Percentiles rank a stretch among this genome's conserved stretches.
phyloP scores from a whole-genome alignment of 2,888 invertebrate genomes.

The Andrena bucephala region DNA sequence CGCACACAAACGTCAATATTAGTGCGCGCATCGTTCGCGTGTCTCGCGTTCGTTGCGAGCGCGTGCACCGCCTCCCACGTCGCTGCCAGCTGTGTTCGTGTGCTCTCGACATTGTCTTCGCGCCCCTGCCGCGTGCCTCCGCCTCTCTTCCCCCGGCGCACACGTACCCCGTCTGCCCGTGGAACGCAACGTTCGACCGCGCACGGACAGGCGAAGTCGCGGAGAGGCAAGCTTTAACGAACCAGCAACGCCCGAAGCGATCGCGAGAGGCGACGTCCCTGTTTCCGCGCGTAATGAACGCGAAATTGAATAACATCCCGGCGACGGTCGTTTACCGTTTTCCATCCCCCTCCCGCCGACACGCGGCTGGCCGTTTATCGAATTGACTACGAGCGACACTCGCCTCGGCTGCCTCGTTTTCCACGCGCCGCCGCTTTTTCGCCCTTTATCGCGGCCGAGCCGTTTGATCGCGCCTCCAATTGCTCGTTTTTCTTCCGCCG shows the following conservation, averaged over 20 bases:
- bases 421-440: background rate
- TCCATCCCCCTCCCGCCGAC: background rate
- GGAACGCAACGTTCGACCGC: constrained; percentile 2
- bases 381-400: constrained; percentile 8
- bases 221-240: constrained; percentile 59
- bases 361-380: constrained; percentile 23
- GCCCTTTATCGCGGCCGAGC: constrained; percentile 3
- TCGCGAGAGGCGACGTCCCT: constrained; percentile 45
- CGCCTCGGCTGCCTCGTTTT: background rate
- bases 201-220: constrained; percentile 2
- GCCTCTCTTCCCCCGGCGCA: background rate
- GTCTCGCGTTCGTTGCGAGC: constrained; percentile 36
- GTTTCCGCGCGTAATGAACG: constrained; percentile 68
- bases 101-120: constrained; percentile 14
- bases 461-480: constrained; percentile 15
- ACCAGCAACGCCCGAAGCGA: constrained; percentile 60
- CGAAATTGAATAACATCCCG: constrained; percentile 69
- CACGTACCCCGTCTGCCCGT: background rate
- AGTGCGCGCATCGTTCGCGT: constrained; percentile 37
- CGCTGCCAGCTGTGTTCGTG: background rate
- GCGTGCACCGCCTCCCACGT: constrained; percentile 2
- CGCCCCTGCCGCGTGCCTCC: background rate
- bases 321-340: constrained; percentile 56
- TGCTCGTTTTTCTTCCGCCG: background rate
- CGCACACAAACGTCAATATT: constrained; percentile 40